Conservation (phyloP, 2,888 invertebrate genomes). For the Brachylomia viminalis region DNA sequence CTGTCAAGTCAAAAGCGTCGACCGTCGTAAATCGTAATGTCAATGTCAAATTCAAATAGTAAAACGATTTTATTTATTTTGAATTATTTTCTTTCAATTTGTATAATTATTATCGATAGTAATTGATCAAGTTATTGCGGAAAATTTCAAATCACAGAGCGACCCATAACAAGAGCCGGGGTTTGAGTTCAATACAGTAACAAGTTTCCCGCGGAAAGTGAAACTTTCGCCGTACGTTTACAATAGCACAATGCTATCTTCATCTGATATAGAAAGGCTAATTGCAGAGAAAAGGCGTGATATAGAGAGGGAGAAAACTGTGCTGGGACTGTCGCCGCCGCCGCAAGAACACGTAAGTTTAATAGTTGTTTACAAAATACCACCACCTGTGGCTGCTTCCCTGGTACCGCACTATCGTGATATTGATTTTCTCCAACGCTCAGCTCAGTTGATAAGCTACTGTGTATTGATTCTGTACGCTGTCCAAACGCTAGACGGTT, state of each 20-base stretch:
- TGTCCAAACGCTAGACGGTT: constrained; percentile 20
- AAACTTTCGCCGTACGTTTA: constrained; percentile 67
- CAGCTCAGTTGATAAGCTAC: constrained; percentile 60
- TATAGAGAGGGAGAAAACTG: constrained; percentile 85
- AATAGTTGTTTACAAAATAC: constrained; percentile 60
- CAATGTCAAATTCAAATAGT: constrained; percentile 58
- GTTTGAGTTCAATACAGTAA: constrained; percentile 21
- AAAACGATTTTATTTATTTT: constrained; percentile 47
- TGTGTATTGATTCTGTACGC: constrained; percentile 67
- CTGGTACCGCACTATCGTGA: constrained; percentile 50
- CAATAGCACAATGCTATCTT: constrained; percentile 82
- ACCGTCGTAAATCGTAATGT: too few species aligned
- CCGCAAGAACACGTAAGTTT: constrained; percentile 56
- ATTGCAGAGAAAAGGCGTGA: constrained; percentile 86
- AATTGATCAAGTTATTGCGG: background rate
- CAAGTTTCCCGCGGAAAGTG: constrained; percentile 73
- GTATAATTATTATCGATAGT: background rate
- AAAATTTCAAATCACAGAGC: background rate
- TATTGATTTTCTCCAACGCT: constrained; percentile 73
- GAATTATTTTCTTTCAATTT: constrained; percentile 1
- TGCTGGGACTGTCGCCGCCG: constrained; percentile 75
- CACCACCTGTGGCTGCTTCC: constrained; percentile 72
- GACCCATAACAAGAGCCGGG: background rate
- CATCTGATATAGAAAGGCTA: constrained; percentile 83
- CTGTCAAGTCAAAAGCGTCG: constrained; percentile 1